These are phyloP conservation scores for Ramphastos sulfuratus DNA, from an alignment of 2,113 vertebrate species.

Conservation along the genomic window DNA sequence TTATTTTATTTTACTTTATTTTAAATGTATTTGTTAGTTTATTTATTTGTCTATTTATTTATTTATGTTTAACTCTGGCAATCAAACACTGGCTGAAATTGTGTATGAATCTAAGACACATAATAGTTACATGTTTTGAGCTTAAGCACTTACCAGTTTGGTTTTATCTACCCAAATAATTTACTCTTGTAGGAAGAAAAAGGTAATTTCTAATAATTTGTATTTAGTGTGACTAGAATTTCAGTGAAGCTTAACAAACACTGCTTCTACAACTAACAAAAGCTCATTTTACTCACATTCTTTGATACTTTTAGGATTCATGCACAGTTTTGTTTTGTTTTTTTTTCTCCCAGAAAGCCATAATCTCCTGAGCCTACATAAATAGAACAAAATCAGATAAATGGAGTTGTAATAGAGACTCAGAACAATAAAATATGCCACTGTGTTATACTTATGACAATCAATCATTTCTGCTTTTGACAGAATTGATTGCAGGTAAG, in stretches of 20 bases:
- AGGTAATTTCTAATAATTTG: background rate
- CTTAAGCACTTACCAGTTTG: background rate
- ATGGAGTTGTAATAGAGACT: constrained; percentile 1
- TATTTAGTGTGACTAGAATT: background rate
- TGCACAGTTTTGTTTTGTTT: background rate
- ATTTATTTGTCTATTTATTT: too few species aligned
- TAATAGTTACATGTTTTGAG: background rate
- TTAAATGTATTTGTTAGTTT: too few species aligned
- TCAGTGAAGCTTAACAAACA: background rate
- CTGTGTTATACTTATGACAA: background rate
- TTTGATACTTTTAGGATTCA: background rate
- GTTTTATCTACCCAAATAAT: background rate
- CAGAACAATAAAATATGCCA: background rate
- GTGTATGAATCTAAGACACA: background rate
- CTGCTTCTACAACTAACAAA: background rate
- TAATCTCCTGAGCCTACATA: background rate
- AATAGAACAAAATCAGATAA: constrained; percentile 6
- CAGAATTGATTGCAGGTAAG: background rate
- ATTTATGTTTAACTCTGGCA: background rate
- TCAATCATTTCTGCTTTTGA: background rate
- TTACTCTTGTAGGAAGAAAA: background rate
- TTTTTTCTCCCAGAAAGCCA: background rate
- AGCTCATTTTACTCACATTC: background rate
- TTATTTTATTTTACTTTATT: too few species aligned
- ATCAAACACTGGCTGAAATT: background rate